These are phyloP conservation scores for Cynopterus brachyotis DNA, from an alignment of 2,113 vertebrate species.

Conservation along the genomic window DNA sequence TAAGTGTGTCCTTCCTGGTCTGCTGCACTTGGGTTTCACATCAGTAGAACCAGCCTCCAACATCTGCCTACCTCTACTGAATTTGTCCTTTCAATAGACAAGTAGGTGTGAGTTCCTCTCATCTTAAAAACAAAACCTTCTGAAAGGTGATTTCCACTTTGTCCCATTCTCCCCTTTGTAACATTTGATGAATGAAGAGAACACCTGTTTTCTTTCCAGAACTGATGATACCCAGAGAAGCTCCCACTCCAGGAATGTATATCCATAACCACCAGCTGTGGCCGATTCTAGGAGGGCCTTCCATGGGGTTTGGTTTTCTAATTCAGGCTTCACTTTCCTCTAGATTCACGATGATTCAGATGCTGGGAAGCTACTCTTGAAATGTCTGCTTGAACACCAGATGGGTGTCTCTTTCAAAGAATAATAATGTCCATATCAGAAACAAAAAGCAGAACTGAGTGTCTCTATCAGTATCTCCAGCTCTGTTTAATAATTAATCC, in stretches of 20 bases:
- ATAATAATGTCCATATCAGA: not conserved
- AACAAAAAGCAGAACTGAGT: not conserved
- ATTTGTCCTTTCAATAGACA: not conserved
- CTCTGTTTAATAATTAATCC: constrained; percentile 8
- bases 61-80: not conserved
- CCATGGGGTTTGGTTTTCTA: not conserved
- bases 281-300: not conserved
- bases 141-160: not conserved
- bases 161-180: not conserved
- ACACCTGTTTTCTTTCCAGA: not conserved
- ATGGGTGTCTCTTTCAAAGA: not conserved
- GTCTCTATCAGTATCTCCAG: not conserved
- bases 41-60: not conserved
- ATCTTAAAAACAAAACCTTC: not conserved
- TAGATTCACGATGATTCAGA: not conserved
- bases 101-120: not conserved
- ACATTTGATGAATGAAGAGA: not conserved
- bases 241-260: not conserved
- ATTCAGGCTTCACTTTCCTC: not conserved
- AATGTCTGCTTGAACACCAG: not conserved
- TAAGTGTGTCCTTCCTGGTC: no score
- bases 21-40: not conserved
- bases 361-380: not conserved
- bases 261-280: not conserved
- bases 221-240: not conserved